Evolutionary conservation across 2,113 vertebrate species (phyloP).

Genomic region (Catharus minimus): DNA sequence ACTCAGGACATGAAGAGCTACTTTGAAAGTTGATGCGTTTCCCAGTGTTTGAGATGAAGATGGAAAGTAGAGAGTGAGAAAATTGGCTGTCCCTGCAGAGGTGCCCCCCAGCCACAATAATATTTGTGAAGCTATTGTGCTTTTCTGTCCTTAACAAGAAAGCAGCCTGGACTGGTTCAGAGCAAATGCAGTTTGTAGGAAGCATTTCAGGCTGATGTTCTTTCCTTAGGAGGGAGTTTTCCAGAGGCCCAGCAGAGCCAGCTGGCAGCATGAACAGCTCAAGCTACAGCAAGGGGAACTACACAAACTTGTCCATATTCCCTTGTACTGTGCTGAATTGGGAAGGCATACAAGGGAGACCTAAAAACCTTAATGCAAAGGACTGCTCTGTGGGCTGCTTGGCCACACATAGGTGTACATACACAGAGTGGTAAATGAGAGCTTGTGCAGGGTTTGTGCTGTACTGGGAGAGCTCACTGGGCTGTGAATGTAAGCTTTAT

Average conservation of each 20-base stretch:
- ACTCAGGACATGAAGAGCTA: neutral
- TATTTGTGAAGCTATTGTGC: neutral
- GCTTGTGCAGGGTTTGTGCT: fast-evolving
- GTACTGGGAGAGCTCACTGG: slow-evolving; percentile 75
- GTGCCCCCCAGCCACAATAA: neutral
- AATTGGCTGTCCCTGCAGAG: neutral
- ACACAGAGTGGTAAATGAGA: neutral
- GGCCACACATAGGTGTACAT: fast-evolving
- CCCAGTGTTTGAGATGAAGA: neutral
- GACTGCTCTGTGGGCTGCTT: neutral
- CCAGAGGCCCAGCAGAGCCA: neutral
- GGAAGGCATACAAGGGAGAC: neutral
- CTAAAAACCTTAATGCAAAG: neutral
- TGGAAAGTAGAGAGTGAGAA: neutral
- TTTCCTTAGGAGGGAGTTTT: neutral
- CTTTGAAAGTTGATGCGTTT: neutral
- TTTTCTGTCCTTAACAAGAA: neutral
- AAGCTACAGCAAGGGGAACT: neutral
- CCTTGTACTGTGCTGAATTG: neutral
- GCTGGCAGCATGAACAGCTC: neutral
- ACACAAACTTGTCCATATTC: neutral
- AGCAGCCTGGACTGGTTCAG: neutral
- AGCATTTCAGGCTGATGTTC: neutral
- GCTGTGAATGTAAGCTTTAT: slow-evolving; percentile 79
- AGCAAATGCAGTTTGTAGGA: neutral